Conservation (phyloP, 2,888 invertebrate species). For the Monoplex corrugatus region DNA sequence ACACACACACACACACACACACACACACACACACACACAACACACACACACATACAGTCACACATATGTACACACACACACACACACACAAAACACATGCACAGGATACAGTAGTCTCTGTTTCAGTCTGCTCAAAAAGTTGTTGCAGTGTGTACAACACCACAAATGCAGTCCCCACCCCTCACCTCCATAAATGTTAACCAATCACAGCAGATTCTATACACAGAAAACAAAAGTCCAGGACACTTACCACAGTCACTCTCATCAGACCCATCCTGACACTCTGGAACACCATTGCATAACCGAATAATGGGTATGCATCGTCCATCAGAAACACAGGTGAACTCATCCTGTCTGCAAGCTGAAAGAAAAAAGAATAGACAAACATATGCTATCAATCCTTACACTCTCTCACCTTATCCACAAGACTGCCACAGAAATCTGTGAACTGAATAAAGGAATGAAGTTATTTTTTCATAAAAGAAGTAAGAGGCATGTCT, state of each 20-base stretch:
- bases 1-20: background rate
- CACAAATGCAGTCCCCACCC: no score
- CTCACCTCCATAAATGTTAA: no score
- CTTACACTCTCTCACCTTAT: no score
- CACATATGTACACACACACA: background rate
- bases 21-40: background rate
- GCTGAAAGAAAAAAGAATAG: conserved; percentile 48
- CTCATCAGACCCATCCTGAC: conserved; percentile 92
- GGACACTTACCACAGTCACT: conserved; percentile 89
- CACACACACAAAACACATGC: background rate
- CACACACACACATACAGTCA: conserved; percentile 20
- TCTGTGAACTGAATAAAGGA: no score
- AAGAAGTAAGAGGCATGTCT: no score
- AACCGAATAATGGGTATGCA: conserved; percentile 76
- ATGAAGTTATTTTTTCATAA: no score
- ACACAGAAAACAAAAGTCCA: no score
- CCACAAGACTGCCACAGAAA: no score
- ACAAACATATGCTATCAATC: no score
- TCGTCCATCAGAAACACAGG: conserved; percentile 77
- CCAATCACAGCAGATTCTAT: no score
- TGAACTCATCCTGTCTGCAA: conserved; percentile 72
- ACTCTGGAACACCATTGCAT: conserved; percentile 81
- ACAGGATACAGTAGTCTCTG: background rate
- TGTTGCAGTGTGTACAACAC: no score
- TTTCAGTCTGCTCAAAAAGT: no score